Conservation (phyloP, 2,113 vertebrate species). For the Epinephelus fuscoguttatus region DNA sequence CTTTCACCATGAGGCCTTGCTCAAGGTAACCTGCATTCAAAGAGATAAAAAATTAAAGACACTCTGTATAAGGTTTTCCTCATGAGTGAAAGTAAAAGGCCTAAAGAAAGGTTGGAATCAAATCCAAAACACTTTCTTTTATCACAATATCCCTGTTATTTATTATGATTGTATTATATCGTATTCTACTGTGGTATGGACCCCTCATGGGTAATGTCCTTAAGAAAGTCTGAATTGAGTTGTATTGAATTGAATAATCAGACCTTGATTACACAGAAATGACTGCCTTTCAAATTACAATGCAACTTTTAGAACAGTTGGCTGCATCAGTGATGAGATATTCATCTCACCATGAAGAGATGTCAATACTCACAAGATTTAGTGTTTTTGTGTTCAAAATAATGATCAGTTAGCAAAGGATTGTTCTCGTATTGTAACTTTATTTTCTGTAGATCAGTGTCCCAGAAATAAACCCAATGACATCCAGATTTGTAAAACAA, state of each 20-base stretch:
- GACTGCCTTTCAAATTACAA: not conserved
- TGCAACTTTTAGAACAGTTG: not conserved
- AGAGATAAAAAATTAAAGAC: not conserved
- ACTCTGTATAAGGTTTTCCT: not conserved
- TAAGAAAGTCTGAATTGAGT: too few relatives aligned
- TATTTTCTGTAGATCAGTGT: not conserved
- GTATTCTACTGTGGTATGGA: too few relatives aligned
- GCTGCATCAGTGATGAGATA: not conserved
- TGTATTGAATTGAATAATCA: not conserved
- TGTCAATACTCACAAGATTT: not conserved
- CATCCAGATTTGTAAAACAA: not conserved
- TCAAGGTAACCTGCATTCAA: constrained; percentile 90
- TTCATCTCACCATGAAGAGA: not conserved
- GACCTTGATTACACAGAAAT: not conserved
- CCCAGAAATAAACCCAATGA: not conserved
- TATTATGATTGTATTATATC: too few relatives aligned
- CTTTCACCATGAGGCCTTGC: constrained; percentile 93
- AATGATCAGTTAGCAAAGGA: not conserved
- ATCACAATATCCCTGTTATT: not conserved
- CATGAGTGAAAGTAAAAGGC: not conserved
- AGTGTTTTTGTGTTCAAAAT: not conserved
- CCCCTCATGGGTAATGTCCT: too few relatives aligned
- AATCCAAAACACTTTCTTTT: not conserved
- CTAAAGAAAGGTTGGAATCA: not conserved
- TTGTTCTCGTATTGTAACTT: not conserved